These are phyloP conservation scores for Megalops atlanticus DNA, from an alignment of 2,113 vertebrate species.

Conservation along the genomic window DNA sequence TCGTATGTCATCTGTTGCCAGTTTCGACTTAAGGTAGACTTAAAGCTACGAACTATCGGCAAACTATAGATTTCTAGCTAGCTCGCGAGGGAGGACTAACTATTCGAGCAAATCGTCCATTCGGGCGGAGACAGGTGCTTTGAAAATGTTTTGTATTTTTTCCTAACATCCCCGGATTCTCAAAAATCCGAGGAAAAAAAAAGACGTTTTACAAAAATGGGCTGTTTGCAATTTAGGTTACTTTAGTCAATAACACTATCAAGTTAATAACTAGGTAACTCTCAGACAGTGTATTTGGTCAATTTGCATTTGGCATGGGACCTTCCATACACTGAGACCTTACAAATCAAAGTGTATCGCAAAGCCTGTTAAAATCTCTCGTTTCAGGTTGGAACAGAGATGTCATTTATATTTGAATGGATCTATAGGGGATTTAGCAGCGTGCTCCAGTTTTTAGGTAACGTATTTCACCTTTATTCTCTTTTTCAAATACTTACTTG, in stretches of 20 bases:
- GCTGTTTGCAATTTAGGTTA: no score
- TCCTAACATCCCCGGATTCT: no score
- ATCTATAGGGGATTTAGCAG: conserved; percentile 93
- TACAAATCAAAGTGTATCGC: no score
- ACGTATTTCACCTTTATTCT: conserved; percentile 31
- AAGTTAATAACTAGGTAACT: no score
- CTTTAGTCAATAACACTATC: no score
- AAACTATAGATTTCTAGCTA: neutral
- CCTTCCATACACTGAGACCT: neutral
- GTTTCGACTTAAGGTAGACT: neutral
- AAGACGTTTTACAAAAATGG: no score
- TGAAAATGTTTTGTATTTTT: neutral
- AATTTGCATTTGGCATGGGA: neutral
- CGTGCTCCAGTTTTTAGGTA: conserved; percentile 93
- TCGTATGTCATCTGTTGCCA: neutral
- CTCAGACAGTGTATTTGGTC: neutral
- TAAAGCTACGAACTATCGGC: neutral
- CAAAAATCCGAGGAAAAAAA: no score
- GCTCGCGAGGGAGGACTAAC: neutral
- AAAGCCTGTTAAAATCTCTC: conserved; percentile 26
- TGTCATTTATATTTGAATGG: conserved; percentile 97
- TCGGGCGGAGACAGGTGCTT: neutral
- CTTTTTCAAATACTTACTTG: neutral
- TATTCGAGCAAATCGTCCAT: neutral
- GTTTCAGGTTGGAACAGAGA: conserved; percentile 71